phyloP scores from a whole-genome alignment of 2,797 vertebrate species.

The Graptemys geographica region DNA sequence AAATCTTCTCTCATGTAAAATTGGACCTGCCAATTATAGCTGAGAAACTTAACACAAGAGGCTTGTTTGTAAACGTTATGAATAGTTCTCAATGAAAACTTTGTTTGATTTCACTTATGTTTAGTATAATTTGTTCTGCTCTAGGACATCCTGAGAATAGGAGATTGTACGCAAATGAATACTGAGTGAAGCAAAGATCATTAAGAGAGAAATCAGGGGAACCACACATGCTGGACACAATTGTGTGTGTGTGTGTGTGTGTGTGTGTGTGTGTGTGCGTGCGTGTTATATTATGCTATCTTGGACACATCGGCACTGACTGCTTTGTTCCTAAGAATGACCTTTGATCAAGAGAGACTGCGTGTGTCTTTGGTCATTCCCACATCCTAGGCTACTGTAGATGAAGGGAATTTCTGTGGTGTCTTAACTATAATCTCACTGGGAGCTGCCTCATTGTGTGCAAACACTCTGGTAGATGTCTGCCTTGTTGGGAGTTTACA shows the following conservation, averaged over 20 bases:
- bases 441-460: constrained; percentile 80
- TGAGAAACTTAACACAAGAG: constrained; percentile 66
- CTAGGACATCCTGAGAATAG: constrained; percentile 76
- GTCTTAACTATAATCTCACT: constrained; percentile 79
- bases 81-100: constrained; percentile 73
- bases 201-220: constrained; percentile 78
- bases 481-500: constrained; percentile 78
- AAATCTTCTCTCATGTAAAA: constrained; percentile 6
- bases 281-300: constrained; percentile 77
- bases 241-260: constrained; percentile 68
- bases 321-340: constrained; percentile 79
- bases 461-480: constrained; percentile 78
- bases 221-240: constrained; percentile 77
- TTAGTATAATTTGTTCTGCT: constrained; percentile 80
- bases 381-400: constrained; percentile 80
- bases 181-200: constrained; percentile 77
- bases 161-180: constrained; percentile 77
- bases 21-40: constrained; percentile 64
- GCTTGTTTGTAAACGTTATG: constrained; percentile 76
- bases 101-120: constrained; percentile 77
- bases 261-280: constrained; percentile 67
- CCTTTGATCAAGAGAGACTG: constrained; percentile 79
- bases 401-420: constrained; percentile 77
- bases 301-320: constrained; percentile 77
- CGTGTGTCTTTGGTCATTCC: constrained; percentile 81